A percentile compares a stretch with the other conserved stretches of the same genome.
Evolutionary conservation across 2,113 vertebrate species (phyloP).

Genomic region (Thomomys bottae): DNA sequence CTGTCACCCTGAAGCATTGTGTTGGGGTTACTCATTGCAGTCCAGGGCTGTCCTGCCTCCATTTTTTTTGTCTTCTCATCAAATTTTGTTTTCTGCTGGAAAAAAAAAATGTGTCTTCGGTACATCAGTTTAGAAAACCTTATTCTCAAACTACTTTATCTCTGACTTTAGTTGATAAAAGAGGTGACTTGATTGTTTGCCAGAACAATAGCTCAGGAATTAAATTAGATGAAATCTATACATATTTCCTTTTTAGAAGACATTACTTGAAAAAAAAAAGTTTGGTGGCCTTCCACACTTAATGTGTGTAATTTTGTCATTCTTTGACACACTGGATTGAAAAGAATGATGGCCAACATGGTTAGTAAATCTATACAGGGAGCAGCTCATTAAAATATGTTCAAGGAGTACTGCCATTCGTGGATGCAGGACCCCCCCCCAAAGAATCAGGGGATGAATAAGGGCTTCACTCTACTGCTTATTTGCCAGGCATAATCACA

Average conservation of each 20-base stretch:
- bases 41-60: not conserved
- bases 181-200: not conserved
- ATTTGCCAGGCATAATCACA: too few species aligned
- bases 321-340: not conserved
- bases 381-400: not conserved
- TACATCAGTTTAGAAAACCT: not conserved
- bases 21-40: not conserved
- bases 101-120: not conserved
- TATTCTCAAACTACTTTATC: not conserved
- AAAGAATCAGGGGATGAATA: not conserved
- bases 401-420: not conserved
- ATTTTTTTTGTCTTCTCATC: conserved; percentile 1
- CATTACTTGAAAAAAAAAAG: not conserved
- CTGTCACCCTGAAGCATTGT: conserved; percentile 9
- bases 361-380: not conserved
- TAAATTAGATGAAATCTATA: not conserved
- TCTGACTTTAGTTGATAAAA: conserved; percentile 13
- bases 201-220: not conserved
- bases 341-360: not conserved
- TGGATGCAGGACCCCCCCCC: not conserved
- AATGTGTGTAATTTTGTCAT: not conserved
- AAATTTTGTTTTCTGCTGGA: not conserved
- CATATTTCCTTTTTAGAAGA: conserved; percentile 28
- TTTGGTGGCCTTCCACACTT: not conserved
- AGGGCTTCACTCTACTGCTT: too few species aligned